These are phyloP conservation scores for Drosophila meridiana DNA, from an alignment of 2,888 invertebrate genomes.

Conservation along the genomic window DNA sequence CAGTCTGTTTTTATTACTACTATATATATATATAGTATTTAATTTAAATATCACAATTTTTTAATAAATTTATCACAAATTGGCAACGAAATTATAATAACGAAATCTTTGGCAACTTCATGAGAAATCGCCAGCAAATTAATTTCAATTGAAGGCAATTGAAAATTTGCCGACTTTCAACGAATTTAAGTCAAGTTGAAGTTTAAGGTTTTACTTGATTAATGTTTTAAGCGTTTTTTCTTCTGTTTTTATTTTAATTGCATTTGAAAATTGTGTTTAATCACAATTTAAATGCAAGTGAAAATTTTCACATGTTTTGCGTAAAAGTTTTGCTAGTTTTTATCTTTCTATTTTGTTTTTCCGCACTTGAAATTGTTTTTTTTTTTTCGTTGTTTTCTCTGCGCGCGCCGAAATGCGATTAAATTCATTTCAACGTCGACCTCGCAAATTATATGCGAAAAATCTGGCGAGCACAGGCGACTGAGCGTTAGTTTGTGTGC, in stretches of 20 bases:
- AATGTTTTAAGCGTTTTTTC: neutral
- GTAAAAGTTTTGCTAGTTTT: constrained; percentile 10
- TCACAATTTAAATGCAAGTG: constrained; percentile 49
- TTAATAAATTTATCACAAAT: constrained; percentile 53
- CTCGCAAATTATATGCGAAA: constrained; percentile 84
- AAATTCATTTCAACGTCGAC: constrained; percentile 80
- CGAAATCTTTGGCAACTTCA: constrained; percentile 7
- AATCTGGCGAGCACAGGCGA: constrained; percentile 39
- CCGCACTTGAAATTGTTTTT: constrained; percentile 15
- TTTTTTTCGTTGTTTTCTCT: constrained; percentile 71
- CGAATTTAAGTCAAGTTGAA: constrained; percentile 29
- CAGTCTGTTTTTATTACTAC: constrained; percentile 48
- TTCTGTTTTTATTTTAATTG: constrained; percentile 3
- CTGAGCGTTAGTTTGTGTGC: constrained; percentile 17
- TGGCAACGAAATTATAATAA: constrained; percentile 6
- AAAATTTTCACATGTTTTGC: constrained; percentile 38
- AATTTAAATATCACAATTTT: constrained; percentile 66
- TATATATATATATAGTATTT: constrained; percentile 19
- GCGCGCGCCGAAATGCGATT: constrained; percentile 81
- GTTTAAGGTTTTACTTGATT: constrained; percentile 28
- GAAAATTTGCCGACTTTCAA: constrained; percentile 37
- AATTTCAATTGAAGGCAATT: constrained; percentile 65
- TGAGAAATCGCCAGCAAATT: constrained; percentile 53
- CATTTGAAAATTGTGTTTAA: constrained; percentile 39
- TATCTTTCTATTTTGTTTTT: constrained; percentile 15